Evolutionary conservation across 2,888 invertebrate species (phyloP), one percentile per base, ranked within the genome.

Genomic region (Agriopis marginaria): DNA sequence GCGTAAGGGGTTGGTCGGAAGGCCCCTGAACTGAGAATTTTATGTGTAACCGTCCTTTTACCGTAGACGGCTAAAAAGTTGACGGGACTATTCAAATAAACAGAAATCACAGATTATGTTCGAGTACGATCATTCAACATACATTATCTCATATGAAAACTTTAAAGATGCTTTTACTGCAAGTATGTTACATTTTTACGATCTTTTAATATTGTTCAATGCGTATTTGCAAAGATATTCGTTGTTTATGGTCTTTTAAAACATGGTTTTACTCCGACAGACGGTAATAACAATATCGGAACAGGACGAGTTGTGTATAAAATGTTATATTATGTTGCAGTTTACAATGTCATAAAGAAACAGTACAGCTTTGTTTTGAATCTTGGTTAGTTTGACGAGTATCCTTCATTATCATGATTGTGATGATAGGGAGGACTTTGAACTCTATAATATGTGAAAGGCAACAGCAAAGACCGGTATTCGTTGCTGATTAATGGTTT

Each of bases 181-280:
- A 58, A 58, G 45, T 47, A 49, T 49, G 60, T 42, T 49, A 23
- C 11, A 58, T 58, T n/a, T 58, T 58, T 59, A 66, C 45, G 65
- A 32, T 45, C 58, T 8, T 53, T 65, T 58, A 32, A 65, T 65
- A 51, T 51, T 50, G 23, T 49, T 59, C 45, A 49, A 47, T 54
- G 64, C 17, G 64, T 45, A 51, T 59, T 66, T 10, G 50, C 39
- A 10, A 10, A 44, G 58, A 51, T 50, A 64, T 64, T 42, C 44
- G 3, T 14, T 58, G 39, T 65, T 59, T 59, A 42, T 49, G 14
- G 65, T 17, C 45, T 14, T 54, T 60, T 65, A 50, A 53, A 49
- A 39, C 42, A 42, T 61, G 32, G 40, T 53, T 66, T 61, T 55
- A 55, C 32, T 51, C 10, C 42, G 42, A 17, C 10, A 58, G 50